These are phyloP conservation scores for Microdon myrmicae DNA, from an alignment of 2,888 invertebrate genomes.

Conservation along the genomic window DNA sequence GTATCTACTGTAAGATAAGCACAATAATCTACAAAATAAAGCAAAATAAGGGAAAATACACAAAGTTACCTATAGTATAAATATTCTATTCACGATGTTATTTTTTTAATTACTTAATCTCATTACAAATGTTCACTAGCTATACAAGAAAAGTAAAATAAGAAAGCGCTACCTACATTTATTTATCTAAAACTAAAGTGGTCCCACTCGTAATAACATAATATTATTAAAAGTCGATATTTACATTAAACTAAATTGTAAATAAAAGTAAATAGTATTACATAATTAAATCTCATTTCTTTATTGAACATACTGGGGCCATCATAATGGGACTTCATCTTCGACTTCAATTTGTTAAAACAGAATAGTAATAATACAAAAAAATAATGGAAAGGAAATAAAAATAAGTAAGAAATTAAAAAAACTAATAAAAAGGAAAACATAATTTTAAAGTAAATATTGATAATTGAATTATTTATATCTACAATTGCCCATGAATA, in stretches of 20 bases:
- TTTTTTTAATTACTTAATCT: constrained; percentile 13
- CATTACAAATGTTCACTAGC: constrained; percentile 8
- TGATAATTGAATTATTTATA: too few species aligned
- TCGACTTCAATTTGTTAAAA: constrained; percentile 26
- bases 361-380: constrained; percentile 10
- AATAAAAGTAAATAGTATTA: constrained; percentile 4
- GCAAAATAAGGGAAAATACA: constrained; percentile 21
- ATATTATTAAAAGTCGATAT: constrained; percentile 8
- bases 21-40: constrained; percentile 33
- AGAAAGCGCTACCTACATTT: neutral
- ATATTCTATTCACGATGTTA: constrained; percentile 23
- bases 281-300: neutral
- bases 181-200: neutral
- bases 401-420: too few species aligned
- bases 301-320: constrained; percentile 4
- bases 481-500: constrained; percentile 31
- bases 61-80: constrained; percentile 51
- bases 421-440: too few species aligned
- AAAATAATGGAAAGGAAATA: constrained; percentile 4
- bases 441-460: too few species aligned
- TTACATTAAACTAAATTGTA: constrained; percentile 9
- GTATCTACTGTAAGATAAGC: constrained; percentile 28
- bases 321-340: constrained; percentile 9
- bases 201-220: constrained; percentile 4
- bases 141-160: constrained; percentile 11